A percentile compares a stretch with the other conserved stretches of the same genome.
phyloP scores from a whole-genome alignment of 2,888 invertebrate species.

The Ochlodes sylvanus region DNA sequence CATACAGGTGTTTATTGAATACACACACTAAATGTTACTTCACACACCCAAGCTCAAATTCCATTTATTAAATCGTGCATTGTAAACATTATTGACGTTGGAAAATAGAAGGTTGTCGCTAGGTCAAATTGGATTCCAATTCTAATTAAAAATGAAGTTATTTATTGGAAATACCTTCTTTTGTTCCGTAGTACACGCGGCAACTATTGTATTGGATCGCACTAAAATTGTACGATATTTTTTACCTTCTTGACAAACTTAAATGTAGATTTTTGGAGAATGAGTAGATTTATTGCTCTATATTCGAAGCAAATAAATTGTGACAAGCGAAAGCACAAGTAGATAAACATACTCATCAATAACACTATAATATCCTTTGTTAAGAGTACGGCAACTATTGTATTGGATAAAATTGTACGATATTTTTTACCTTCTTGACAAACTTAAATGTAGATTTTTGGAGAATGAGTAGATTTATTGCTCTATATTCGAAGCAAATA shows the following conservation, averaged over 20 bases:
- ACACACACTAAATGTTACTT: slow-evolving; percentile 12
- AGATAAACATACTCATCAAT: no score
- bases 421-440: no score
- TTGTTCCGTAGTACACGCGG: slow-evolving; percentile 6
- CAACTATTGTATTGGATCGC: neutral
- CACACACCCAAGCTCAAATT: slow-evolving; percentile 26
- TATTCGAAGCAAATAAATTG: no score
- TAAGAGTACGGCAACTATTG: neutral
- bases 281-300: no score
- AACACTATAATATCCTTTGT: no score
- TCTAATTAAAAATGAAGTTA: slow-evolving; percentile 18
- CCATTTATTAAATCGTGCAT: slow-evolving; percentile 30
- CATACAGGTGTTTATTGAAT: slow-evolving; percentile 36
- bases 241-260: no score
- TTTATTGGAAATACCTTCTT: slow-evolving; percentile 13
- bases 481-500: no score
- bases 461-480: no score
- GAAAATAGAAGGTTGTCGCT: slow-evolving; percentile 24
- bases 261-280: no score
- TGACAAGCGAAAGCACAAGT: no score
- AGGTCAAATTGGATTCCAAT: slow-evolving; percentile 18
- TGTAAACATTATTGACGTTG: slow-evolving; percentile 10
- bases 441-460: no score
- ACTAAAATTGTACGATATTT: no score
- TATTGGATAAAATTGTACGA: neutral